A percentile compares a stretch with the other conserved stretches of the same genome.
phyloP scores from a whole-genome alignment of 2,797 vertebrate species.

The Okamejei kenojei region DNA sequence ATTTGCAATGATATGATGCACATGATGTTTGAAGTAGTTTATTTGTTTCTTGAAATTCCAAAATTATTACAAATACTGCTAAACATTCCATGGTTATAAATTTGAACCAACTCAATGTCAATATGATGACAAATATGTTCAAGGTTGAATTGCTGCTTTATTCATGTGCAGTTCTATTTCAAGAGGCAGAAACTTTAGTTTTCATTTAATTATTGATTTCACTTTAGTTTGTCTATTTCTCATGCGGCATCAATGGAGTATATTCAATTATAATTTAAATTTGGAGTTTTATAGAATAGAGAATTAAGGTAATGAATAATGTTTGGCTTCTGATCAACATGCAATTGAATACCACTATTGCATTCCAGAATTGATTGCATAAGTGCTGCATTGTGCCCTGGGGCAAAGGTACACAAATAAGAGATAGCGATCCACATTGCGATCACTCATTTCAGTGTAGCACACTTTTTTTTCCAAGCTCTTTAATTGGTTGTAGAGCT shows the following conservation, averaged over 20 bases:
- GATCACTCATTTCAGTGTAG: background rate
- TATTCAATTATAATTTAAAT: conserved; percentile 18
- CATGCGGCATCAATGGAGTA: background rate
- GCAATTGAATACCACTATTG: background rate
- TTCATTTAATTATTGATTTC: conserved; percentile 17
- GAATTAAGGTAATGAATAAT: background rate
- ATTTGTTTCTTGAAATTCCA: background rate
- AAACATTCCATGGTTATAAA: background rate
- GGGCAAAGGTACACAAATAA: background rate
- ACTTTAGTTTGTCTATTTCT: background rate
- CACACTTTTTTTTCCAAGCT: background rate
- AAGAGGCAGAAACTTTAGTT: background rate
- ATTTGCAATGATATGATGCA: background rate
- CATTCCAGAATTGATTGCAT: background rate
- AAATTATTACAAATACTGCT: background rate
- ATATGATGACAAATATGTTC: background rate
- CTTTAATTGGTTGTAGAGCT: background rate
- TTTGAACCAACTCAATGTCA: background rate
- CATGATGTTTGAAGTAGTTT: background rate
- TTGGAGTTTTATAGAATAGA: background rate
- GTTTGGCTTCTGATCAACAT: conserved; percentile 2
- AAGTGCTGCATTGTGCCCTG: background rate
- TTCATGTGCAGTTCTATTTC: background rate
- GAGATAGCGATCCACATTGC: background rate
- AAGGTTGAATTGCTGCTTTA: background rate